Percentiles rank a stretch among this genome's conserved stretches.
phyloP scores from a whole-genome alignment of 2,797 vertebrate genomes.

The Tragopan temminckii region DNA sequence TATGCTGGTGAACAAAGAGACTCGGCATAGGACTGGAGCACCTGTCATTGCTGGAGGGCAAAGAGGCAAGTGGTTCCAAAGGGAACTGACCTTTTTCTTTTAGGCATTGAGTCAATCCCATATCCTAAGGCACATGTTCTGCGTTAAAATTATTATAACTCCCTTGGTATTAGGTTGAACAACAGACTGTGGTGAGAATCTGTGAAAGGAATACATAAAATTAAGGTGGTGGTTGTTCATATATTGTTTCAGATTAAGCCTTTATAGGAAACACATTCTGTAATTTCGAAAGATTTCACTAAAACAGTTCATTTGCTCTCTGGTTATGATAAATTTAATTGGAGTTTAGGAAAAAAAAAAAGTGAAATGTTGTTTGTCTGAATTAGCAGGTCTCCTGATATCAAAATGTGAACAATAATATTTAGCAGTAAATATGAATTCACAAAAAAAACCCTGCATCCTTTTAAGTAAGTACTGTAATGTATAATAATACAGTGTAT shows the following conservation, averaged over 20 bases:
- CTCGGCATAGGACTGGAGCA: background rate
- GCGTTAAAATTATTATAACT: slow-evolving; percentile 47
- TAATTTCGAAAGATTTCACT: slow-evolving; percentile 26
- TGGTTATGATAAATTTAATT: slow-evolving; percentile 33
- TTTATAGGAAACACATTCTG: background rate
- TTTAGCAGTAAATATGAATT: background rate
- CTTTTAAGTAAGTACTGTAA: slow-evolving; percentile 36
- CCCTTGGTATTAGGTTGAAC: slow-evolving; percentile 35
- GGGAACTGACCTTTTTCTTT: slow-evolving; percentile 72
- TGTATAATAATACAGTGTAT: background rate
- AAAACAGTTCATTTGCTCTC: slow-evolving; percentile 24
- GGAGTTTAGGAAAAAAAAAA: slow-evolving; percentile 2
- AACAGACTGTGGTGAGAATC: slow-evolving; percentile 24
- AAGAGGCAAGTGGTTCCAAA: slow-evolving; percentile 58
- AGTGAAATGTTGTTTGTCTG: background rate
- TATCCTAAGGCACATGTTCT: slow-evolving; percentile 71
- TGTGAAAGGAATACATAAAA: background rate
- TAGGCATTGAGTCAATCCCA: slow-evolving; percentile 51
- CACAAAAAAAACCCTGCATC: background rate
- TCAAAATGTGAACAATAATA: background rate
- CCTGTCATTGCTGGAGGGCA: slow-evolving; percentile 69
- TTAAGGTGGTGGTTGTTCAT: background rate
- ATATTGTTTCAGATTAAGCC: background rate
- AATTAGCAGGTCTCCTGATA: background rate
- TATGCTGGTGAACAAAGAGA: slow-evolving; percentile 37